Conservation (phyloP, 1,140 invertebrate species). For the Trichogramma pretiosum region DNA sequence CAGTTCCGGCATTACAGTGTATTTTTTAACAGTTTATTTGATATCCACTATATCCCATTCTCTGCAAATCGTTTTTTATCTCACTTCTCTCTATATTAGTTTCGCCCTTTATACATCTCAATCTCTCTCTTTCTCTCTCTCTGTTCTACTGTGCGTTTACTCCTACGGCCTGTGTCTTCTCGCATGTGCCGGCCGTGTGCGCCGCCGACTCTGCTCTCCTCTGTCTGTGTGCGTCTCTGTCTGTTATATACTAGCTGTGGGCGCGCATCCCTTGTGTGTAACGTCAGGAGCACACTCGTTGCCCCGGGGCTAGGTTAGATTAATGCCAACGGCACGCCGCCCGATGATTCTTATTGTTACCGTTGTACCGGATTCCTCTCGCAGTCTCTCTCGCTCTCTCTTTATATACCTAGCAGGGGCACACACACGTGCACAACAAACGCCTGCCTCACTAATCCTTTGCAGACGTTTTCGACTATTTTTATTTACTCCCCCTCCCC, state of each 20-base stretch:
- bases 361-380: too few relatives aligned
- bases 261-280: slow-evolving; percentile 9
- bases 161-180: not conserved
- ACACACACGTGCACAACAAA: not conserved
- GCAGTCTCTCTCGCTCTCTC: too few relatives aligned
- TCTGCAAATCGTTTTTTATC: slow-evolving; percentile 2
- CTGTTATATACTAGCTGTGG: not conserved
- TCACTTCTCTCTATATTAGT: slow-evolving; percentile 1
- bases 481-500: not conserved
- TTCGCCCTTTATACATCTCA: not conserved
- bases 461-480: not conserved
- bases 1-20: too few relatives aligned
- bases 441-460: slow-evolving; percentile 8
- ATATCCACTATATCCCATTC: too few relatives aligned
- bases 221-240: not conserved
- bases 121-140: not conserved
- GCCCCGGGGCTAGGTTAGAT: slow-evolving; percentile 33
- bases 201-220: too few relatives aligned
- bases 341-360: slow-evolving; percentile 32
- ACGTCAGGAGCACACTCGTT: slow-evolving; percentile 35
- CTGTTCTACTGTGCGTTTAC: not conserved
- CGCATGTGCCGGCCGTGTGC: slow-evolving; percentile 13
- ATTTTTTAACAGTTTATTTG: too few relatives aligned
- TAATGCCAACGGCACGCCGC: slow-evolving; percentile 28
- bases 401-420: too few relatives aligned